Evolutionary conservation across 1,140 invertebrate species (phyloP), one percentile per base, ranked within the genome.

Genomic region (Nixonia krombeini): DNA sequence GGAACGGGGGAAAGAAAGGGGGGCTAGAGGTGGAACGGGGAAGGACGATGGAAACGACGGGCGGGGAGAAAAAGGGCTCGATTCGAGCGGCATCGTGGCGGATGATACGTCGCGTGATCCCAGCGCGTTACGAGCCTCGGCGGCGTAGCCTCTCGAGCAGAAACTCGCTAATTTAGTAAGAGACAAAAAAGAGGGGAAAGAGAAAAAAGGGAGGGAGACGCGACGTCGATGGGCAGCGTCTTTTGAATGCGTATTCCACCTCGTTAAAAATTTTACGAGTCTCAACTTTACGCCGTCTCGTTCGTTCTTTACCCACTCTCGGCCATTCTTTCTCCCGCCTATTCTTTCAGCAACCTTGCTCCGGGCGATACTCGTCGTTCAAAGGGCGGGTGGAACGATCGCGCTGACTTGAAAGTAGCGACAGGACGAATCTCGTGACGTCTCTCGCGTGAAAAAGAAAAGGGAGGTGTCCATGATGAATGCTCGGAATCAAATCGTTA

Each of bases 211-310:
- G 59, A 64, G 15, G 59, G 42, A 46, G 49, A n/a, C n/a, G n/a
- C 38, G 56, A 63, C 33, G 55, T 66, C 49, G 58, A 71, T 56
- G 55, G 52, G 58, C 55, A 58, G 21, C 58, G 33, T 55, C 62
- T 66, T 69, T 65, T 58, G 49, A 66, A 70, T 64, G 70, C 63
- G 47, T 68, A 73, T 72, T 70, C 55, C 62, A 74, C 57, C 70
- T 74, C 72, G 74, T 78, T 78, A 73, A 76, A 80, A 76, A 78
- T 55, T 80, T 78, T 74, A 80, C 70, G 71, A 73, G 55, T 53
- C 61, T 62, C 56, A 52, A 63, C 65, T 64, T 61, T 63, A 47
- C 57, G 49, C 61, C 41, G 63, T 73, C 57, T 64, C 49, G 61
- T 53, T 51, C 55, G 21, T 52, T 68, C 55, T 66, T 74, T 53